Evolutionary conservation across 2,888 invertebrate genomes (phyloP), one percentile per base, ranked within the genome.

Genomic region (Drosophila atroscutellata): DNA sequence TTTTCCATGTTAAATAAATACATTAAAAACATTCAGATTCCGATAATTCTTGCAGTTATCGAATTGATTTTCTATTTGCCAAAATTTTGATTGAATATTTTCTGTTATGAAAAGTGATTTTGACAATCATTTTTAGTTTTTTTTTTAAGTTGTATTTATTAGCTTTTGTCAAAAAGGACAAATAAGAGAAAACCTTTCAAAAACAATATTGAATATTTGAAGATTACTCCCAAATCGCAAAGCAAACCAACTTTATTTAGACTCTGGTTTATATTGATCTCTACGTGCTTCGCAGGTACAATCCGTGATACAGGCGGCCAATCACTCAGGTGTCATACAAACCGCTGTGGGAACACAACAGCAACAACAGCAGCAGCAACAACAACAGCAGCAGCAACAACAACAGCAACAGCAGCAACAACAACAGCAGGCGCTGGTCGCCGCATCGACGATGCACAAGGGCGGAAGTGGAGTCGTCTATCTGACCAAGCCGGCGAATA

Each of bases 251-350:
- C 11, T 20, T 20, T 20, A 11, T 42, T 42, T 20, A 8, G 24
- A 24, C 15, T 20, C 4, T 2, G 24, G 2, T 4, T 15, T 45
- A 45, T 24, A 55, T 39, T 39, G 55, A 55, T 9, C 13, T 50
- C 5, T 9, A 8, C 15, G 45, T n/a, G 13, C 37, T 18, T 36
- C 0, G 0, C 94, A 98, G 96, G 97, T 97, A 80, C 98, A 98
- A 94, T 98, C 98, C 89, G 98, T 98, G 78, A 98, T 98, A 93
- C 98, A 99, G 94, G 97, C 98, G 78, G 97, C 97, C 73, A 98
- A 98, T 93, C 98, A 98, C 93, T 98, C 98, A 92, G 98, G 98
- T 81, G 98, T 98, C 61, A 98, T 99, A 93, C 98, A 99, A 94
- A 97, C 97, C 76, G 97, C 98, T 79, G 97, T 97, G 81, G 90